A percentile compares a stretch with the other conserved stretches of the same genome.
These are phyloP conservation scores for Cavia aperea DNA, from an alignment of 2,113 vertebrate genomes.

Conservation along the genomic window DNA sequence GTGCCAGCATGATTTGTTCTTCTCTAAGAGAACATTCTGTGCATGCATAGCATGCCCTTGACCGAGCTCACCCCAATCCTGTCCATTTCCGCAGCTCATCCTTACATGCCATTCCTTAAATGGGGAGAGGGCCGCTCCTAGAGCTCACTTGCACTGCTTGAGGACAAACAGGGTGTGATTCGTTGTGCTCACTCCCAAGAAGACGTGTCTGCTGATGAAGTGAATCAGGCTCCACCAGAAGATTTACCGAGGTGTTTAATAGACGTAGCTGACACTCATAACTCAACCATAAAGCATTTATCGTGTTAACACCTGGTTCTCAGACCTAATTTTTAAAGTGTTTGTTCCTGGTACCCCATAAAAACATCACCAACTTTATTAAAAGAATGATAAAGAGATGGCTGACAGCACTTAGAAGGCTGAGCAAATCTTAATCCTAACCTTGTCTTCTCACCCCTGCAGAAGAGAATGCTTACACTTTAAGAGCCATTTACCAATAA, in stretches of 20 bases:
- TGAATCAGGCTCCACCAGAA: background rate
- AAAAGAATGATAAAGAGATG: conserved; percentile 15
- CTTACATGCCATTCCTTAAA: conserved; percentile 47
- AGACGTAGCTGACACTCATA: conserved; percentile 1
- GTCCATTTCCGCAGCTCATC: background rate
- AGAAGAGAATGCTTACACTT: background rate
- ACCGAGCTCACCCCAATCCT: background rate
- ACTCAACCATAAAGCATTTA: conserved; percentile 23
- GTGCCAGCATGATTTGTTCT: background rate
- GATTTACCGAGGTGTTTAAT: conserved; percentile 47
- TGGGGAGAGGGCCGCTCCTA: background rate
- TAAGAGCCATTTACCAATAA: conserved; percentile 35
- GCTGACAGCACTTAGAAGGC: background rate
- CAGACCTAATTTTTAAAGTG: conserved; percentile 41
- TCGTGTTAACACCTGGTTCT: conserved; percentile 41
- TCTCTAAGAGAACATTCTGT: background rate
- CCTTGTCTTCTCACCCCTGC: background rate
- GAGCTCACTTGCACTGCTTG: background rate
- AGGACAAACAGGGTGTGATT: conserved; percentile 6
- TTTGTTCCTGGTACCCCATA: background rate
- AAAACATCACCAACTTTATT: background rate
- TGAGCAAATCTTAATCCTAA: background rate
- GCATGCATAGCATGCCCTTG: background rate
- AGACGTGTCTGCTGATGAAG: conserved; percentile 13
- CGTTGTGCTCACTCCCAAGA: background rate